These are phyloP conservation scores for Ips typographus DNA, from an alignment of 1,140 invertebrate species.

Conservation along the genomic window DNA sequence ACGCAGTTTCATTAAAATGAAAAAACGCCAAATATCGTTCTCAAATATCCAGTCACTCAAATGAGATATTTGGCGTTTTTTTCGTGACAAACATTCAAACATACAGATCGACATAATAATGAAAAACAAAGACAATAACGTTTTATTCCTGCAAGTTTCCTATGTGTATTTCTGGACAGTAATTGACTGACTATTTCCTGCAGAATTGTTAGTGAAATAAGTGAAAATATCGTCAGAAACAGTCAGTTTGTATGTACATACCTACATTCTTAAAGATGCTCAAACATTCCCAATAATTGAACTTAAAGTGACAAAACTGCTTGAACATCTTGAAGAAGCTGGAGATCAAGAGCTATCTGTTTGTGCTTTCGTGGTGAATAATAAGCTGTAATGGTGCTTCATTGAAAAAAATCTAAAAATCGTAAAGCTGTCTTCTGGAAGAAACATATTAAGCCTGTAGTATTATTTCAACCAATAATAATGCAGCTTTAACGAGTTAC, in stretches of 20 bases:
- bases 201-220: no score
- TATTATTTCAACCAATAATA: no score
- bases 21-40: neutral
- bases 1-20: neutral
- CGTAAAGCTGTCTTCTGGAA: no score
- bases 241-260: no score
- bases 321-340: neutral
- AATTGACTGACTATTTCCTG: no score
- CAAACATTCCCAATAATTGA: no score
- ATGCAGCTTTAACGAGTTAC: no score
- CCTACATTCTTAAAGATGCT: no score
- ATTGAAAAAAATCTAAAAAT: no score
- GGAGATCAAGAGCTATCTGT: slow-evolving; percentile 50
- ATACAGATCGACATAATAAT: slow-evolving; percentile 28
- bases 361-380: slow-evolving; percentile 17
- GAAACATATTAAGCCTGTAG: no score
- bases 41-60: neutral
- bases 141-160: neutral
- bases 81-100: slow-evolving; percentile 16
- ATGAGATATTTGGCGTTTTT: slow-evolving; percentile 6
- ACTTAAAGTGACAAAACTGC: neutral
- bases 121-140: slow-evolving; percentile 4
- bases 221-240: no score
- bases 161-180: neutral
- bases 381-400: no score